Conservation (phyloP, 2,888 invertebrate genomes). For the Polymixis flavicincta region DNA sequence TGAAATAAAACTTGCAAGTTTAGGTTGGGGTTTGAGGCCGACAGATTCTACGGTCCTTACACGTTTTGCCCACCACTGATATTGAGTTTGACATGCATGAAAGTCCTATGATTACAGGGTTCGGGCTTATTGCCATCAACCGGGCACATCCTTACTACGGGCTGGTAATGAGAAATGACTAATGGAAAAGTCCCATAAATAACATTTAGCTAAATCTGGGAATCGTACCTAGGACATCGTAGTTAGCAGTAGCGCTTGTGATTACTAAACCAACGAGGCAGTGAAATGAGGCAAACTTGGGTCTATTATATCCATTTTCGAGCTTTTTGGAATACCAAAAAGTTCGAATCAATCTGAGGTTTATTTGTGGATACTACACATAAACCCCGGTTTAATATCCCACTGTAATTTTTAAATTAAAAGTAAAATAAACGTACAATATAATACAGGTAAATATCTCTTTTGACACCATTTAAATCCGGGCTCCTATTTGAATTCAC, state of each 20-base stretch:
- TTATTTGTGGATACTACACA: conserved; percentile 4
- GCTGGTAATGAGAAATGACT: not conserved
- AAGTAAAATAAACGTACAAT: not conserved
- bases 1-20: no score
- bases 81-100: no score
- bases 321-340: not conserved
- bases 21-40: no score
- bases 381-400: not conserved
- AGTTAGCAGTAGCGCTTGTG: not conserved
- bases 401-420: not conserved
- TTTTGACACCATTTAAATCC: not conserved
- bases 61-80: no score
- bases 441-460: not conserved
- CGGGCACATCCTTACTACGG: no score
- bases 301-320: conserved; percentile 10
- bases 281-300: not conserved
- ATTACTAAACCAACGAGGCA: not conserved
- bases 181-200: not conserved
- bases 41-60: no score
- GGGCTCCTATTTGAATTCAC: not conserved
- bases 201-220: not conserved
- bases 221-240: not conserved
- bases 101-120: no score
- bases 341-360: no score
- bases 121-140: not conserved